Evolutionary conservation across 2,888 invertebrate species (phyloP).

Genomic region (Sthenelais limicola): DNA sequence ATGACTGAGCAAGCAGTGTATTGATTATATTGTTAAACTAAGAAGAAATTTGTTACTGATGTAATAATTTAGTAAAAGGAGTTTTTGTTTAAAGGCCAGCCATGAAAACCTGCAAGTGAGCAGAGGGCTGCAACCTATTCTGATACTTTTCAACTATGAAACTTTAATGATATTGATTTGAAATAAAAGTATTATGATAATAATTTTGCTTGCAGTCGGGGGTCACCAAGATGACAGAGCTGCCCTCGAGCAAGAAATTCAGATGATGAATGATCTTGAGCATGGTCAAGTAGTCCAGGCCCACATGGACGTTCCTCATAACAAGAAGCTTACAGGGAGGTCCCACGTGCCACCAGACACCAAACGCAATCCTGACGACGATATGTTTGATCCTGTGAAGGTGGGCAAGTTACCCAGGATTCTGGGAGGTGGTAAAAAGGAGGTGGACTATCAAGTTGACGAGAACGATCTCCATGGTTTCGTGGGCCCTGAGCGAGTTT

Average conservation of each 20-base stretch:
- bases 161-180: too few species aligned
- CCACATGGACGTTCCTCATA: constrained; percentile 23
- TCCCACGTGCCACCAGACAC: background rate
- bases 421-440: constrained; percentile 21
- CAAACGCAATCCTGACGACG: constrained; percentile 19
- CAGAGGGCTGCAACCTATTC: too few species aligned
- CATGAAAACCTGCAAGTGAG: too few species aligned
- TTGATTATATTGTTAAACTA: too few species aligned
- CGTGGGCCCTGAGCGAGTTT: constrained; percentile 22
- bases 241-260: background rate
- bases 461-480: constrained; percentile 30
- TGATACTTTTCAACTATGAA: too few species aligned
- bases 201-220: too few species aligned
- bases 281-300: constrained; percentile 25
- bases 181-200: too few species aligned
- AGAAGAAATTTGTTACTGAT: too few species aligned
- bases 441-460: constrained; percentile 14
- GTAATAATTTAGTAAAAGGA: too few species aligned
- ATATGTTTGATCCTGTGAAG: constrained; percentile 26
- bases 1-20: too few species aligned
- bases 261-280: constrained; percentile 32
- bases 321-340: background rate
- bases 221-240: too few species aligned
- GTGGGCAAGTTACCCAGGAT: constrained; percentile 25
- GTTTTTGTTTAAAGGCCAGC: too few species aligned